Evolutionary conservation across 2,888 invertebrate genomes (phyloP), one percentile per base, ranked within the genome.

Genomic region (Cyaniris semiargus): DNA sequence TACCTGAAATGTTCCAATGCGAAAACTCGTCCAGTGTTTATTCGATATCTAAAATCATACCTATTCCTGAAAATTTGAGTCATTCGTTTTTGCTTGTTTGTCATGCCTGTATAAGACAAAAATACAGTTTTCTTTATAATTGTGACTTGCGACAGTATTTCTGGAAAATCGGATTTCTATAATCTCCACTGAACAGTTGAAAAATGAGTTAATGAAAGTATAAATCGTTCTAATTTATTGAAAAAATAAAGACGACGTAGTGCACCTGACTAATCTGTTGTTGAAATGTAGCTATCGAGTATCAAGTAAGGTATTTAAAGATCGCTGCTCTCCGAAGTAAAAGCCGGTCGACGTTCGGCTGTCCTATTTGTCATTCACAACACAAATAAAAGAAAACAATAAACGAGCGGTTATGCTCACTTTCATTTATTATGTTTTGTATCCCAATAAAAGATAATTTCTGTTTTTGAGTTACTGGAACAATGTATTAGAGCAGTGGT

Each of bases 331-430:
- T 80, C 79, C 79, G 77, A 75, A 78, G 82, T 82, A 81, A 84
- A 84, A 83, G 80, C 70, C 83, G 87, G 87, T 87, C 87, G 82
- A 85, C 87, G 72, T 27, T 74, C 74, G 74, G 18, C 72, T 74
- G 83, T 83, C 82, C 82, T 84, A 87, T 87, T 88, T 88, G 83
- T 85, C 85, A 85, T 80, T 80, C 80, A 76, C 77, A 81, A 80
- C 81, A 80, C 78, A 80, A 82, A 84, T 75, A 81, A 84, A 85
- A 85, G 83, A 83, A 84, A 84, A 82, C 81, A 81, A 81, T 80
- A 80, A 81, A 81, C 81, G 83, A 81, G 76, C 27, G 27, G 72
- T 7, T 53, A 74, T 15, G 44, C 27, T 74, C 53, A 74, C 74
- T 53, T 53, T 74, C 74, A 13, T 66, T 21, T 58, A 21, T 71